Base-by-base conservation (phyloP, 2,888 invertebrate species). In the Ypsolopha scabrella region DNA sequence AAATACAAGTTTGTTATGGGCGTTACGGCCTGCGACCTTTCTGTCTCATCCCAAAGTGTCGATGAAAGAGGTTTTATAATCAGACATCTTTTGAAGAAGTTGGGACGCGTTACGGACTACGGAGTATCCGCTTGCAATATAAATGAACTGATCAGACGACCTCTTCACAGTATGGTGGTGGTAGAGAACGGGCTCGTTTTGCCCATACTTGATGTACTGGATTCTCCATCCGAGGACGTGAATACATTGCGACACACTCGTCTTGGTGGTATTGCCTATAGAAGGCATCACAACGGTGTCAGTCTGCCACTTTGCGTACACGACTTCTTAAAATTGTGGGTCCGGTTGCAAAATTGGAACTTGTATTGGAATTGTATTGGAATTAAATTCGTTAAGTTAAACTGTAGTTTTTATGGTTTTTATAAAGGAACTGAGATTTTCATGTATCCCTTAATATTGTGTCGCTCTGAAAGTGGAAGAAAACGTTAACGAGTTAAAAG, bases 101-200 rank as follows among this genome's bases (percentile, higher is more conserved):
- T 7, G n/a, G 48, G 14, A 38, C 24, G 4, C 24, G 24, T 24
- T 41, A 41, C 34, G 48, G 14, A 8, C 11, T 24, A 24, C 2
- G n/a, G 47, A 47, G 37, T 3, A 68, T 67, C 67, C 69, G 70
- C 59, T 62, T 72, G 69, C 66, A 72, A 74, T 71, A 75, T 72
- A 73, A 76, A 75, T 72, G 70, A 75, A 70, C 65, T 63, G 68
- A 68, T 65, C 67, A 65, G 67, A 63, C 67, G 63, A 66, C 61
- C 57, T 60, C 14, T 37, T 13, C 68, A 66, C 66, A 72, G 72
- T 73, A 71, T 72, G 71, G 70, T 74, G 70, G 53, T 48, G 48
- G 11, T 51, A 11, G 70, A 68, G 69, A 64, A 63, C 58, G 55
- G 62, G 62, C 70, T 68, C 64, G 74, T 73, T 72, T 71, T 75